Evolutionary conservation across 2,113 vertebrate species (phyloP).

Genomic region (Phalacrocorax brasilianus): DNA sequence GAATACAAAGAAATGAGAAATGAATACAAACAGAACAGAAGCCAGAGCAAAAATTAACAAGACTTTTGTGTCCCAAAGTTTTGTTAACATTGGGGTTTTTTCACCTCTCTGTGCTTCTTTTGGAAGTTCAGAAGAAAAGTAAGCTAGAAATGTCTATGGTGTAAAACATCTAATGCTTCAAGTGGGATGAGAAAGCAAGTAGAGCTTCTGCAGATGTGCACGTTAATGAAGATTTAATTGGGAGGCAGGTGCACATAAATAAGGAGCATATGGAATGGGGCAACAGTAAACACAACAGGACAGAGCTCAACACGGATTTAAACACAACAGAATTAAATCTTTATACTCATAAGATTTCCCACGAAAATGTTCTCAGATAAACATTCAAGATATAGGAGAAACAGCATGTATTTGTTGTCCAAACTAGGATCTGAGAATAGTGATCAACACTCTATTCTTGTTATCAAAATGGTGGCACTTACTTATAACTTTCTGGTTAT

Average conservation of each 20-base stretch:
- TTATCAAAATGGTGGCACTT: not conserved
- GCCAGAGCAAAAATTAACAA: not conserved
- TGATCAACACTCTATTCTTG: not conserved
- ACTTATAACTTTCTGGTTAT: not conserved
- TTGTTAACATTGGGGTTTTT: not conserved
- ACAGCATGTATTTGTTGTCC: not conserved
- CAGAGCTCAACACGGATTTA: not conserved
- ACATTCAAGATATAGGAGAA: not conserved
- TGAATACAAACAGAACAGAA: not conserved
- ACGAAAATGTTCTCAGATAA: not conserved
- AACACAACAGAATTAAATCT: not conserved
- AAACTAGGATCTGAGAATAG: not conserved
- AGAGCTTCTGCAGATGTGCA: not conserved
- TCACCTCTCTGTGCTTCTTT: not conserved
- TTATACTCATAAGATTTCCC: not conserved
- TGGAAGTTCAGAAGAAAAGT: not conserved
- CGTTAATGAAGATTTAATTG: slow-evolving; percentile 18
- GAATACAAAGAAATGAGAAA: not conserved
- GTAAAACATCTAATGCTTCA: not conserved
- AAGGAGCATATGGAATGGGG: not conserved
- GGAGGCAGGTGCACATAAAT: slow-evolving; percentile 1
- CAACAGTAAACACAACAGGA: not conserved
- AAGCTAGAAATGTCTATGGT: not conserved
- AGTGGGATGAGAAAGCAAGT: not conserved
- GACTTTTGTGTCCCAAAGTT: not conserved